Evolutionary conservation across 2,888 invertebrate genomes (phyloP), one percentile per base, ranked within the genome.

Genomic region (Volucella bombylans): DNA sequence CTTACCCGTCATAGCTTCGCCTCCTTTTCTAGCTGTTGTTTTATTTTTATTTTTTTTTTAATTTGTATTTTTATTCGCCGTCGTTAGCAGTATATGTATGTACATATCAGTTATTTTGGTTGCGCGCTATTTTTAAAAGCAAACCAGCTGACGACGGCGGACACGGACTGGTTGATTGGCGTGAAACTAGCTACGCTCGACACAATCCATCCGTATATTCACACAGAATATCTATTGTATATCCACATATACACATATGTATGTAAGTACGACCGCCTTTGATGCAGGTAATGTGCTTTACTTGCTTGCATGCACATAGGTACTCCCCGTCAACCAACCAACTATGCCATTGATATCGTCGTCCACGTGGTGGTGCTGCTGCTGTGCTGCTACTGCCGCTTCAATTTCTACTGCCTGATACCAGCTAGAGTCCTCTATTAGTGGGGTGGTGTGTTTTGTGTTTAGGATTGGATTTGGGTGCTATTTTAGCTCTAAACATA

Each of bases 81-180:
- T 59, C 62, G 57, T 38, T 23, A 31, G 31, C 14, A 18, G 55
- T 59, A 62, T 67, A 69, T 81, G 18, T 23, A 18, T 1, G n/a
- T 18, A 23, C 18, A 39, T 73, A 69, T 65, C 31, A 31, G 6
- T 41, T 55, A 50, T 52, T 54, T n/a, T 47, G 43, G 10, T 14
- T 23, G 43, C 12, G 68, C 39, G 52, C 64, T 78, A 71, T 82
- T 76, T 71, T 72, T 72, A 57, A 67, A n/a, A 61, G 47, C 61
- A 74, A 77, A 62, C 54, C 78, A 82, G 78, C 79, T 76, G 69
- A 77, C 77, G 45, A 74, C 73, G 50, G 41, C 57, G 47, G 45
- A 67, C 45, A 76, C 55, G 62, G 61, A 73, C 57, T 31, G 59
- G 41, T 82, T 82, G 77, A 82, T 82, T 71, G 65, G 67, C 61